Percentiles rank a stretch among this genome's conserved stretches.
These are phyloP conservation scores for Psilopogon haemacephalus DNA, from an alignment of 2,113 vertebrate species.

Conservation along the genomic window DNA sequence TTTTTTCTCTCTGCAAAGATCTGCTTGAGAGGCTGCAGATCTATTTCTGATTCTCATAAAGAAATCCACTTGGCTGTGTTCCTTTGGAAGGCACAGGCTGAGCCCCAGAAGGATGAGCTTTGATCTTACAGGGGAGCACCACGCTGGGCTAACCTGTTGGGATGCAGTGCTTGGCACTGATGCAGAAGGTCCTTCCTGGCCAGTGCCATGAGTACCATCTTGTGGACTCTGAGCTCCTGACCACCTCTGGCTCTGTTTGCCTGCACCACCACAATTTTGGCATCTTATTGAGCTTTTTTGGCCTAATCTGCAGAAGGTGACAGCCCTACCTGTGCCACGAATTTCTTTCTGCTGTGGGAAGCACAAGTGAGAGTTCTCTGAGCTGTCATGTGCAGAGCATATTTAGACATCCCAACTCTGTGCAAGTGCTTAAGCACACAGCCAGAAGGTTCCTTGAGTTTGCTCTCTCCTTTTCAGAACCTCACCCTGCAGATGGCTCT, in stretches of 20 bases:
- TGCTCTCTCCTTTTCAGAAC: neutral
- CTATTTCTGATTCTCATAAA: neutral
- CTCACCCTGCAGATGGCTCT: neutral
- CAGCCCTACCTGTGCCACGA: neutral
- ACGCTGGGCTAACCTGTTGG: neutral
- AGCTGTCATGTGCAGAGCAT: neutral
- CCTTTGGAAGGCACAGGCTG: neutral
- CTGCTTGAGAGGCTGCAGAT: neutral
- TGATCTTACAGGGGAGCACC: neutral
- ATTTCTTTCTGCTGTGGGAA: neutral
- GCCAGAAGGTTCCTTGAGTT: neutral
- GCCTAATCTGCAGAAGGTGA: neutral
- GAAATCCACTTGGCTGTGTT: neutral
- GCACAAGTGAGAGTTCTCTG: neutral
- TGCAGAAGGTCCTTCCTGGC: neutral
- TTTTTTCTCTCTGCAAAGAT: neutral
- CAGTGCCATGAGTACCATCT: conserved; percentile 43
- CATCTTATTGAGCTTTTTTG: neutral
- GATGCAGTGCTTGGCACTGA: neutral
- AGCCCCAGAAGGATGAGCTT: neutral
- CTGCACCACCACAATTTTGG: neutral
- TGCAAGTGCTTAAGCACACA: neutral
- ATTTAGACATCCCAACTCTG: neutral
- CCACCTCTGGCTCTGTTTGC: neutral
- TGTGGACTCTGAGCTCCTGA: conserved; percentile 20